phyloP scores from a whole-genome alignment of 1,140 invertebrate genomes.

The Drosophila parvula region DNA sequence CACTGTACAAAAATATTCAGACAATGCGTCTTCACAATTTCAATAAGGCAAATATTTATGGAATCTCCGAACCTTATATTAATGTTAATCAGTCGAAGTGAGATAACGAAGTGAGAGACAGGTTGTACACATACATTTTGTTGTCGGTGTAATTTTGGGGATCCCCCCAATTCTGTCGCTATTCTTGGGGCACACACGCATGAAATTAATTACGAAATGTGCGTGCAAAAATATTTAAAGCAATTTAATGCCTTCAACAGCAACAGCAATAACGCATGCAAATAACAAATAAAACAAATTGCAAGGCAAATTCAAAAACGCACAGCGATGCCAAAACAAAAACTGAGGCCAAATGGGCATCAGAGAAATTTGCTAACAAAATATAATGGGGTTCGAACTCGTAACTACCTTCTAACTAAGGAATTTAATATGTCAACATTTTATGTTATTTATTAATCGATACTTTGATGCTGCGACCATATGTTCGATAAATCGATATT shows the following conservation, averaged over 20 bases:
- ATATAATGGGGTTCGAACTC: neutral
- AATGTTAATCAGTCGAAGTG: too few species aligned
- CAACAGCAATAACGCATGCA: slow-evolving; percentile 18
- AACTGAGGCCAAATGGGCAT: slow-evolving; percentile 20
- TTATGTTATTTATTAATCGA: too few species aligned
- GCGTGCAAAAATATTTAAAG: slow-evolving; percentile 30
- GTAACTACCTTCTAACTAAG: neutral
- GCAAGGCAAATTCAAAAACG: slow-evolving; percentile 29
- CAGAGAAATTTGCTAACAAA: neutral
- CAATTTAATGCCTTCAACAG: slow-evolving; percentile 36
- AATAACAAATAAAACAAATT: slow-evolving; percentile 39
- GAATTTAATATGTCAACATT: too few species aligned
- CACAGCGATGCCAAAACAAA: slow-evolving; percentile 11
- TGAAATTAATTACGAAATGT: slow-evolving; percentile 52
- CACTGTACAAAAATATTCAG: neutral
- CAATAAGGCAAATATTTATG: neutral
- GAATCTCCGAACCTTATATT: neutral
- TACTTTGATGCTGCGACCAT: too few species aligned
- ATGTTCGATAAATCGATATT: too few species aligned
- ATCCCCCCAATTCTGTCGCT: neutral
- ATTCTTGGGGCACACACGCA: slow-evolving; percentile 43
- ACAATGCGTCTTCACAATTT: neutral
- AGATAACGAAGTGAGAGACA: too few species aligned
- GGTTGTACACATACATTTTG: too few species aligned
- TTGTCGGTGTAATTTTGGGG: too few species aligned